Evolutionary conservation across 2,888 invertebrate species (phyloP), one percentile per base, ranked within the genome.

Genomic region (Automeris io): DNA sequence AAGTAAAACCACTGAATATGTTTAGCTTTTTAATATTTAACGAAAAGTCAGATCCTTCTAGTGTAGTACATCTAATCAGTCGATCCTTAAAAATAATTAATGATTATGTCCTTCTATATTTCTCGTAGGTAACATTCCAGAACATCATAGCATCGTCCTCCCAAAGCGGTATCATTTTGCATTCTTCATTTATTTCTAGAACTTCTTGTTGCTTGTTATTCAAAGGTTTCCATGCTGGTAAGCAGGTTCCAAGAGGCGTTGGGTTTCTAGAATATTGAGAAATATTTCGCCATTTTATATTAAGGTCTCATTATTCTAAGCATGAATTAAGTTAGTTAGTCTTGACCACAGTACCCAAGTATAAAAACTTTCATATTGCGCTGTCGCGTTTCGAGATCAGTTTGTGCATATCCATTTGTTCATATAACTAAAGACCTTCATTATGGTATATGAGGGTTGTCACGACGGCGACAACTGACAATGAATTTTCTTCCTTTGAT

Each of bases 191-290:
- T 48, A 83, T 74, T 42, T 70, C 52, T 11, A 77, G 42, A 1
- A 73, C 29, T 7, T 46, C 55, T 8, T 69, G 72, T 16, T 70
- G 48, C 6, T 37, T 33, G 21, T 45, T 55, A 11, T 53, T 46
- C n/a, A 62, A 42, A n/a, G 69, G 61, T 26, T 49, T 48, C 82
- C 81, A 81, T 47, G 57, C 45, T 6, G 66, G 62, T 34, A 57
- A 43, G 22, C 41, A 24, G 6, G 56, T 57, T 3, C 23, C 31
- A n/a, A 44, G 38, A 4, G 70, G 75, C 0, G 72, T 74, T 0
- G 82, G 82, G 12, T 75, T 50, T 7, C 82, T 82, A 69, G 5
- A 70, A 71, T n/a, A n/a, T n/a, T n/a, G n/a, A n/a, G n/a, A n/a
- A n/a, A n/a, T n/a, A n/a, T n/a, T n/a, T n/a, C n/a, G n/a, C n/a